These are phyloP conservation scores for Crypturellus undulatus DNA, from an alignment of 2,113 vertebrate species.

Conservation along the genomic window DNA sequence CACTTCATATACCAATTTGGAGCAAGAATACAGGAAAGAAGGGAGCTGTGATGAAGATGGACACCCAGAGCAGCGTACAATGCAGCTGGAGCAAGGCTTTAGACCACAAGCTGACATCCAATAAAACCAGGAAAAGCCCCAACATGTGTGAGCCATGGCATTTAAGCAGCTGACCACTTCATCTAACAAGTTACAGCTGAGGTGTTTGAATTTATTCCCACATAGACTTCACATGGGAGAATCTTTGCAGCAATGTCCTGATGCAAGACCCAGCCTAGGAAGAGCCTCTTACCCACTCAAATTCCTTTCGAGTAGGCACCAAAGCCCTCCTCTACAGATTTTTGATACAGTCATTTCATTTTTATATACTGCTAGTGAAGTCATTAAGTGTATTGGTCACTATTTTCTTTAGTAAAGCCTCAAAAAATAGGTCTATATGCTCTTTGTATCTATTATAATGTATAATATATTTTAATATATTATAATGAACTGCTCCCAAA, in stretches of 20 bases:
- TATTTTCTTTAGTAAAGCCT: background rate
- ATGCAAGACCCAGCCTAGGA: background rate
- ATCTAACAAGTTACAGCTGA: background rate
- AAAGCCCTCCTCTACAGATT: background rate
- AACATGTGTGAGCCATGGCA: background rate
- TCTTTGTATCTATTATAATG: too few species aligned
- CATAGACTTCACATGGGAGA: background rate
- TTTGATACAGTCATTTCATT: background rate
- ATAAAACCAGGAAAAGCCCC: background rate
- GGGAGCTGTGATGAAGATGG: background rate
- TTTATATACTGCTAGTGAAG: background rate
- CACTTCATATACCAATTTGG: background rate
- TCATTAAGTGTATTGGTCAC: too few species aligned
- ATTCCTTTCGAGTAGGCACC: too few species aligned
- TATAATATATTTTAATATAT: too few species aligned
- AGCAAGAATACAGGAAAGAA: background rate
- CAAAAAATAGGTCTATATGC: background rate
- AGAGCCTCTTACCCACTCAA: background rate
- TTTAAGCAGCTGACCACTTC: background rate
- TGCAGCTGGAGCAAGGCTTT: background rate
- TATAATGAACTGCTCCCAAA: background rate
- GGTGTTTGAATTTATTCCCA: background rate
- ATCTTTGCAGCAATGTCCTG: background rate
- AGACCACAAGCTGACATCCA: too few species aligned
- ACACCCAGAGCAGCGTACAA: background rate